Conservation (phyloP, 2,113 vertebrate species). For the Myrmecophaga tridactyla region DNA sequence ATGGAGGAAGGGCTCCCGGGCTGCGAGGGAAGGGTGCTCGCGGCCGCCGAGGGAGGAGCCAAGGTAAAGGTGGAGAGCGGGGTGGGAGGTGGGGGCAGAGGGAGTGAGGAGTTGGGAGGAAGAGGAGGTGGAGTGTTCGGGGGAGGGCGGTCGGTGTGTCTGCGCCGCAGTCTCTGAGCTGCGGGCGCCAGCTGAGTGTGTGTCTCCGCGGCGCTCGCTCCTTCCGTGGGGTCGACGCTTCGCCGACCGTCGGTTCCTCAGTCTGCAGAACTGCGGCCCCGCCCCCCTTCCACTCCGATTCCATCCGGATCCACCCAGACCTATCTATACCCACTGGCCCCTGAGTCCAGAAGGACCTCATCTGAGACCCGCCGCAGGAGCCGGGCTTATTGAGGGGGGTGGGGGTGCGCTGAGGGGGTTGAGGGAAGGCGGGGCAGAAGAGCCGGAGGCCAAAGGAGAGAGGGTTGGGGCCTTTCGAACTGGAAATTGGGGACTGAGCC, state of each 20-base stretch:
- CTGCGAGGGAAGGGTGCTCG: constrained; percentile 47
- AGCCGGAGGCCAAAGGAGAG: neutral
- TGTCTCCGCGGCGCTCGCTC: neutral
- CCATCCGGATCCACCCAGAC: neutral
- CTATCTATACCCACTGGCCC: neutral
- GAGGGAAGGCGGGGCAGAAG: neutral
- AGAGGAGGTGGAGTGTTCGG: neutral
- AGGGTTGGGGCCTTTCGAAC: neutral
- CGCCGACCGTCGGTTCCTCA: neutral
- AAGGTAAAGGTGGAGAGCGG: constrained; percentile 60
- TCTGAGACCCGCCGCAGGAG: neutral
- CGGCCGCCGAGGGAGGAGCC: constrained; percentile 56
- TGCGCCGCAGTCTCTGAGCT: neutral
- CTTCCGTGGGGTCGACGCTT: neutral
- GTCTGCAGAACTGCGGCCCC: neutral
- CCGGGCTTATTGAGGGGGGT: neutral
- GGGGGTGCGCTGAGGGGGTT: neutral
- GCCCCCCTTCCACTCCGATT: neutral
- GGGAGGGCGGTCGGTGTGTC: neutral
- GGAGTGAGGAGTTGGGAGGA: neutral
- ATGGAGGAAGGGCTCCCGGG: constrained; percentile 34
- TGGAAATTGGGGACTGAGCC: neutral
- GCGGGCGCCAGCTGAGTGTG: neutral
- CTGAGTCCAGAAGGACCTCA: neutral
- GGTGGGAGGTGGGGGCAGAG: neutral